These are phyloP conservation scores for Alces alces DNA, from an alignment of 2,113 vertebrate species.

Conservation along the genomic window DNA sequence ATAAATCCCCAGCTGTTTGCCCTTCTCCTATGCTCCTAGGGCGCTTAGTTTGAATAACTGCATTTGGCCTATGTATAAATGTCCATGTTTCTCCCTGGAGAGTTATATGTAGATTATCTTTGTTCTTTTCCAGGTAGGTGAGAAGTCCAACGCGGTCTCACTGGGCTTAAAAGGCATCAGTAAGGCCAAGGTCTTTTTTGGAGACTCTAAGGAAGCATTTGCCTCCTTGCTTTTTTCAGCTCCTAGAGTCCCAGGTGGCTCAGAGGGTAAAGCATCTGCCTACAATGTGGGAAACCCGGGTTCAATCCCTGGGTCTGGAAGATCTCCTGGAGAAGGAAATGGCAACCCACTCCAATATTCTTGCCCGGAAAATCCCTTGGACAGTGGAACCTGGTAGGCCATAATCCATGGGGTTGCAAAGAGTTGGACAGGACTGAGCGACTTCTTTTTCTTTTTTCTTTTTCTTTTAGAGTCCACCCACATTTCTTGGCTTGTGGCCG, in stretches of 20 bases:
- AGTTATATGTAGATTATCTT: not conserved
- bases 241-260: not conserved
- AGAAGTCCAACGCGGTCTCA: not conserved
- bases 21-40: not conserved
- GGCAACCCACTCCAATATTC: not conserved
- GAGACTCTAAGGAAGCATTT: not conserved
- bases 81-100: not conserved
- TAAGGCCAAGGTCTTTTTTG: not conserved
- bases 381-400: not conserved
- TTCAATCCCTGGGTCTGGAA: not conserved
- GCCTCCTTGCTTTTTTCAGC: not conserved
- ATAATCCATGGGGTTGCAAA: not conserved
- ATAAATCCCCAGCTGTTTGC: not conserved
- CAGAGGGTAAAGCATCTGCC: not conserved
- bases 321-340: not conserved
- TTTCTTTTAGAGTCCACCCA: not conserved
- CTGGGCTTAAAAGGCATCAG: not conserved
- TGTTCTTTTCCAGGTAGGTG: not conserved
- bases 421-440: rapidly evolving
- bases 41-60: not conserved
- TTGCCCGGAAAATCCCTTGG: not conserved
- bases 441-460: not conserved
- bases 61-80: not conserved
- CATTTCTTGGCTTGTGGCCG: not conserved
- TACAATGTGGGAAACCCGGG: rapidly evolving